phyloP scores from a whole-genome alignment of 2,888 invertebrate species.

The Lobophora halterata region DNA sequence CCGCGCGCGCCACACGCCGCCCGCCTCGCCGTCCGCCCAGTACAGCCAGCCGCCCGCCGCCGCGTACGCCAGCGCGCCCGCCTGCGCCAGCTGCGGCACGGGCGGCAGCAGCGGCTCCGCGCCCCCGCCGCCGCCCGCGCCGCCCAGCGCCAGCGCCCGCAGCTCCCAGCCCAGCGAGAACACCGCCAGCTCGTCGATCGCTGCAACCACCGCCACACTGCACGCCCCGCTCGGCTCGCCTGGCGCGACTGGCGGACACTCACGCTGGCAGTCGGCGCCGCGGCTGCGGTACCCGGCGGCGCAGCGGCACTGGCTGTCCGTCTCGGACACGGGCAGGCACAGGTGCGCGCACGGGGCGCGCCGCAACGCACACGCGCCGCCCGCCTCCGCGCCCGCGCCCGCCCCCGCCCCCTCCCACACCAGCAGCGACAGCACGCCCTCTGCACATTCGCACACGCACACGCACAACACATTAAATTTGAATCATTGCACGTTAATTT shows the following conservation, averaged over 20 bases:
- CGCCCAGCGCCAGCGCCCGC: slow-evolving; percentile 67
- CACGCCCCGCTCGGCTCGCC: too few species aligned
- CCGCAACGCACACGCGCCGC: slow-evolving; percentile 78
- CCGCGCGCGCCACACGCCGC: slow-evolving; percentile 86
- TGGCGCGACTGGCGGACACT: too few species aligned
- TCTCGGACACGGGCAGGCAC: slow-evolving; percentile 83
- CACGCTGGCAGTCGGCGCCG: slow-evolving; percentile 16
- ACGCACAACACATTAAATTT: too few species aligned
- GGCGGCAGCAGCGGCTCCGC: slow-evolving; percentile 49
- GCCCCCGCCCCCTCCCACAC: slow-evolving; percentile 85
- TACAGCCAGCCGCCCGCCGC: slow-evolving; percentile 83
- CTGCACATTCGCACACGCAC: slow-evolving; percentile 43
- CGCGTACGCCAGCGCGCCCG: slow-evolving; percentile 83
- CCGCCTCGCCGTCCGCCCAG: slow-evolving; percentile 91
- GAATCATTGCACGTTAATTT: too few species aligned
- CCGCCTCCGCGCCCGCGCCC: slow-evolving; percentile 64
- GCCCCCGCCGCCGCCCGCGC: slow-evolving; percentile 18
- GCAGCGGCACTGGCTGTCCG: slow-evolving; percentile 85
- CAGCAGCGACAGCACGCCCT: slow-evolving; percentile 83
- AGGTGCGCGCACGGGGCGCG: slow-evolving; percentile 86
- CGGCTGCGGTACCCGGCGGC: slow-evolving; percentile 82
- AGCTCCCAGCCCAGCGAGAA: slow-evolving; percentile 90
- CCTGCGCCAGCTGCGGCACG: slow-evolving; percentile 83
- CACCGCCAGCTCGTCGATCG: slow-evolving; percentile 85
- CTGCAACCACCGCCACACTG: slow-evolving; percentile 44